Evolutionary conservation across 2,113 vertebrate genomes (phyloP), one percentile per base, ranked within the genome.

Genomic region (Galbula dea): DNA sequence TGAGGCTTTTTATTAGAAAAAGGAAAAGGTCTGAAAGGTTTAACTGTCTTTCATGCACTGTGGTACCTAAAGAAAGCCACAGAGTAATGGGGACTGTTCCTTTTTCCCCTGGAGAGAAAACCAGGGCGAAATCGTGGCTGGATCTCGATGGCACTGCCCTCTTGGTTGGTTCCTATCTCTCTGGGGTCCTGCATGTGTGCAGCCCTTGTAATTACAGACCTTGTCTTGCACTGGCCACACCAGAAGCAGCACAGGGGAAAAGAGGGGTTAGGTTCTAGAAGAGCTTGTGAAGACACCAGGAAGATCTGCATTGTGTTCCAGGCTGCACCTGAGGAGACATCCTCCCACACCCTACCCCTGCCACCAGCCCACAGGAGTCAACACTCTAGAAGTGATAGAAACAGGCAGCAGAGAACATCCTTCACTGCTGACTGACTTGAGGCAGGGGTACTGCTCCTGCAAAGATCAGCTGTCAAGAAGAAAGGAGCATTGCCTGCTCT

Each of bases 1-100:
- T 80, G 9, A 87, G 68, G 23, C 36, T 92, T 94, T 93, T 92
- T 85, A 91, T 92, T 89, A 89, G 79, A 78, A 95, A 92, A 95
- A 94, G 72, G 41, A 54, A 76, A 75, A 69, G 39, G 59, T 83
- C 68, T 93, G 80, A 69, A 86, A 95, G 68, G 52, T 85, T 32
- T 92, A 85, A 82, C 54, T 84, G 71, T 67, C 86, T 96, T 90
- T 88, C 62, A 67, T 46, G 78, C 78, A 23, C 16, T 75, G 39
- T n/a, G 8, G 63, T 72, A 78, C 41, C 34, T 26, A 39, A 58
- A 49, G n/a, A 74, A 36, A 27, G 16, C 5, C 9, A 63, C 23
- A 83, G 67, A 41, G 36, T 3, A 61, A 24, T 9, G 16, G 10
- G 14, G 32, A 49, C 37, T 78, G 32, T 58, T 36, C 14, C 11